Percentiles rank a stretch among this genome's conserved stretches.
phyloP scores from a whole-genome alignment of 2,888 invertebrate genomes.

The Athalia rosae region DNA sequence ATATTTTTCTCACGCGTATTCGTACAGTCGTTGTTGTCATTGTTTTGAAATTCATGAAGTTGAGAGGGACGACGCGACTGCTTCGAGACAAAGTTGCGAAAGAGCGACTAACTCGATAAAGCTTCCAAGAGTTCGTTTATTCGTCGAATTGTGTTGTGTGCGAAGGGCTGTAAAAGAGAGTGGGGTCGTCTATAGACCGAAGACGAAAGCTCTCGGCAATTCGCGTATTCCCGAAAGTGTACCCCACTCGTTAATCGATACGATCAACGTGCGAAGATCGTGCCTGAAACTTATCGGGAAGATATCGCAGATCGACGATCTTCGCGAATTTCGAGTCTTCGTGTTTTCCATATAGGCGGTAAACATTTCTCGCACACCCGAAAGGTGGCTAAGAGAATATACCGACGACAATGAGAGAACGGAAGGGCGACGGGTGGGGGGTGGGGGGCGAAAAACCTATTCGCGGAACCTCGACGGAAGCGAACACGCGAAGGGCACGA shows the following conservation, averaged over 20 bases:
- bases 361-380: conserved; percentile 24
- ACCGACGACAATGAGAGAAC: neutral
- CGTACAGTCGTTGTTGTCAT: conserved; percentile 45
- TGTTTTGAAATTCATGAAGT: conserved; percentile 65
- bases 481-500: conserved; percentile 51
- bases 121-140: conserved; percentile 26
- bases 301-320: no score
- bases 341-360: conserved; percentile 27
- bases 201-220: conserved; percentile 7
- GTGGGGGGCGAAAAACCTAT: conserved; percentile 48
- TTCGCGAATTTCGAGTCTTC: conserved; percentile 14
- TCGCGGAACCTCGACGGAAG: conserved; percentile 28
- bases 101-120: conserved; percentile 44
- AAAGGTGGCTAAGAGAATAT: conserved; percentile 9
- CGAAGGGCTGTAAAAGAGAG: conserved; percentile 15
- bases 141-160: neutral
- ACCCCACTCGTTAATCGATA: neutral
- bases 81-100: conserved; percentile 57
- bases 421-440: conserved; percentile 39
- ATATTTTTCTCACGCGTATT: conserved; percentile 44
- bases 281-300: no score
- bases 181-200: conserved; percentile 18
- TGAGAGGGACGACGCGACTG: conserved; percentile 58
- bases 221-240: no score
- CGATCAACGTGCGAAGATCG: neutral